Evolutionary conservation across 1,140 invertebrate genomes (phyloP), one percentile per base, ranked within the genome.

Genomic region (Sesamia nonagrioides): DNA sequence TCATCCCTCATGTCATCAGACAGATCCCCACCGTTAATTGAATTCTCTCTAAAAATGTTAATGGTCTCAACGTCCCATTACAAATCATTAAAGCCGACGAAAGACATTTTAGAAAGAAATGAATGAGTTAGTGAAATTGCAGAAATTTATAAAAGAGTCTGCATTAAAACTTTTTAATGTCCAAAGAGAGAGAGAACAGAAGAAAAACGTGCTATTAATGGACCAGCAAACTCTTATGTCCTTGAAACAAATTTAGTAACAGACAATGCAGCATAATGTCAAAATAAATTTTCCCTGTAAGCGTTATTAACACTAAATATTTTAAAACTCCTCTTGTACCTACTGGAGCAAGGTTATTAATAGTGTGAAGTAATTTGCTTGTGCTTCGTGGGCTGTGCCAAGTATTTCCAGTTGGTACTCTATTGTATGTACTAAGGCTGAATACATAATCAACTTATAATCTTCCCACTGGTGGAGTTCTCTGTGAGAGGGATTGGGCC

Each of bases 291-390:
- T n/a, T 61, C 58, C 54, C 15, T 61, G 33, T n/a, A 61, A 37
- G 58, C 58, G n/a, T 61, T 37, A 61, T 61, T 61, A 61, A 27
- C 33, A 17, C 58, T 61, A 61, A 61, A 61, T 61, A 61, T 61
- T 61, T 61, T 56, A 61, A 61, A 33, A 8, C 58, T 61, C 58
- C 58, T 61, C 37, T 61, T 61, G 58, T 61, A 35, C 27, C n/a
- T n/a, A n/a, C n/a, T n/a, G n/a, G 8, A 61, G 58, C 37, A 61
- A 61, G 58, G 37, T 61, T 35, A 61, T 61, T 61, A 61, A 61
- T 61, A 61, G 58, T 61, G 58, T n/a, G 35, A n/a, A 61, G 35
- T 37, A 37, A 61, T 37, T 61, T 61, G 27, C 33, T 17, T 21
- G 52, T 56, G 52, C 21, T 6, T 37, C 6, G 13, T 35, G 6